Percentiles rank a stretch among this genome's conserved stretches.
These are phyloP conservation scores for Heteractis magnifica DNA, from an alignment of 92 coral and sea anemone genomes.

Conservation along the genomic window DNA sequence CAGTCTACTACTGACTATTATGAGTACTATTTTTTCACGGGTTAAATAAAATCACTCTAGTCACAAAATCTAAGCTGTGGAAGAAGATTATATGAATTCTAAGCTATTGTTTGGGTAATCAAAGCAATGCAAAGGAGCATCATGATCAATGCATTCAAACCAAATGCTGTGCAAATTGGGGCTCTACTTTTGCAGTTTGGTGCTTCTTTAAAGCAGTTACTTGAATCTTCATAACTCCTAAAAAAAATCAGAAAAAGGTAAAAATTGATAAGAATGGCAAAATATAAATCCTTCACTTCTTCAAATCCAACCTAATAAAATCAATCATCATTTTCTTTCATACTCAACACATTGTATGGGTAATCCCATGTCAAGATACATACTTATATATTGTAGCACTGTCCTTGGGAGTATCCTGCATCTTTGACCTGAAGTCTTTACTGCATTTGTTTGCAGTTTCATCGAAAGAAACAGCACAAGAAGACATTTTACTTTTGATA, in stretches of 20 bases:
- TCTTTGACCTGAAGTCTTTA: slow-evolving; percentile 17
- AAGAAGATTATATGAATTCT: too few relatives aligned
- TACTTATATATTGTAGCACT: slow-evolving; percentile 24
- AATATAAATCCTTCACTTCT: too few relatives aligned
- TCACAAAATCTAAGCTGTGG: too few relatives aligned
- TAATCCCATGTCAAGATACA: not conserved
- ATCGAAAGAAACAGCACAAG: slow-evolving; percentile 4
- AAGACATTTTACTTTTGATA: slow-evolving; percentile 13
- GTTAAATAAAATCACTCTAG: not conserved
- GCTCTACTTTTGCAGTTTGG: not conserved
- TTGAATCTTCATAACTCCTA: slow-evolving; percentile 26
- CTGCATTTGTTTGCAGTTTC: slow-evolving; percentile 19
- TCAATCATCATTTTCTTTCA: too few relatives aligned
- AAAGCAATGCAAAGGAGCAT: not conserved
- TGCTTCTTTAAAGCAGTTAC: slow-evolving; percentile 5
- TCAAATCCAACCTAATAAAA: too few relatives aligned
- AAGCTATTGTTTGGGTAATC: not conserved
- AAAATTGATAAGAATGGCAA: not conserved
- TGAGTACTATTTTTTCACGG: too few relatives aligned
- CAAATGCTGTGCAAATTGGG: not conserved
- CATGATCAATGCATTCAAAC: not conserved
- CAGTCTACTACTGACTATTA: too few relatives aligned
- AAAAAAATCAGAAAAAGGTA: not conserved
- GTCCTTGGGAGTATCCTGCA: slow-evolving; percentile 23
- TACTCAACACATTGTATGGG: too few relatives aligned